These are phyloP conservation scores for Archilochus colubris DNA, from an alignment of 2,113 vertebrate genomes.

Conservation along the genomic window DNA sequence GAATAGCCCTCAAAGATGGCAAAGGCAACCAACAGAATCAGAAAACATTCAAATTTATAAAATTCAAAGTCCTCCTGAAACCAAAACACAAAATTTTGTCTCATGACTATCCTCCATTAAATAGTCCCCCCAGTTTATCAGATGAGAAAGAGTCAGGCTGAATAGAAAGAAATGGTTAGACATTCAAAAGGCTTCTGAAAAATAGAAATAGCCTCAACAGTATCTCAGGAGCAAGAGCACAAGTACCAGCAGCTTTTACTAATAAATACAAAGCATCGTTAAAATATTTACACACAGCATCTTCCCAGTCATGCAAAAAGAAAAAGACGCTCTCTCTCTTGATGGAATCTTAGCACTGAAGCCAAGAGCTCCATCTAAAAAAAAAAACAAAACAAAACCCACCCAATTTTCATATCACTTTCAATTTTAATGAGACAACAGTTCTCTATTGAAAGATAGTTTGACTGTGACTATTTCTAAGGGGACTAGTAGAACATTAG, in stretches of 20 bases:
- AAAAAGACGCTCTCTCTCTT: not conserved
- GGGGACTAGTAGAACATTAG: not conserved
- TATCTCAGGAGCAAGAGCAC: not conserved
- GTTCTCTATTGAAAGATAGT: not conserved
- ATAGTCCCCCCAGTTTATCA: not conserved
- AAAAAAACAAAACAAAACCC: not conserved
- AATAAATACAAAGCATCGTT: not conserved
- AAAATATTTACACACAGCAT: not conserved
- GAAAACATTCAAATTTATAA: not conserved
- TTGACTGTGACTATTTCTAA: not conserved
- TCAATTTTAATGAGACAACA: not conserved
- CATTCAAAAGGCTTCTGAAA: not conserved
- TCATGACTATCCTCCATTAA: not conserved
- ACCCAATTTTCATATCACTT: not conserved
- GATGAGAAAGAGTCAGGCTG: not conserved
- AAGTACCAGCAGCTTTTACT: not conserved
- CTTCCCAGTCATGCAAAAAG: not conserved
- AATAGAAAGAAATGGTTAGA: not conserved
- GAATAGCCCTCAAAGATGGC: not conserved
- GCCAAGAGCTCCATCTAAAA: not conserved
- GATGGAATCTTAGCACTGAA: not conserved
- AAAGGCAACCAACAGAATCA: not conserved
- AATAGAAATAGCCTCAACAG: not conserved
- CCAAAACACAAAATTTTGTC: not conserved
- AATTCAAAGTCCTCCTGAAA: not conserved